phyloP scores from a whole-genome alignment of 2,888 invertebrate species.

The Limnephilus rhombicus region DNA sequence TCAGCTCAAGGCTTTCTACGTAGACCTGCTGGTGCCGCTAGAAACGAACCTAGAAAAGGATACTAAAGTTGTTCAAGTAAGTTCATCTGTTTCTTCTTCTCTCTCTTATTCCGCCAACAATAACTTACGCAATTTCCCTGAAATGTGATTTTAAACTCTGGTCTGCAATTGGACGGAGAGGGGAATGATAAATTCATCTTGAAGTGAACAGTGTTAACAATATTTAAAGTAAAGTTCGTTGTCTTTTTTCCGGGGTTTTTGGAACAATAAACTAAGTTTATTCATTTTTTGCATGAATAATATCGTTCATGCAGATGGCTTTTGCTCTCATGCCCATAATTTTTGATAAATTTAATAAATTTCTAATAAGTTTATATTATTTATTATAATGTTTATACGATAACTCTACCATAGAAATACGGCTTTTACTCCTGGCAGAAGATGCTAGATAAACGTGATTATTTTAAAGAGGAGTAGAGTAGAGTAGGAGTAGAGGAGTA shows the following conservation, averaged over 20 bases:
- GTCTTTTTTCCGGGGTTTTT: not conserved
- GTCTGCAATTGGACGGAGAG: not conserved
- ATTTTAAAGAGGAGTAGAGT: not conserved
- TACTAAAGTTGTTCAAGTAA: constrained; percentile 93
- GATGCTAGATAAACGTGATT: not conserved
- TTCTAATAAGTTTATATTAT: too few species aligned
- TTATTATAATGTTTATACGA: too few species aligned
- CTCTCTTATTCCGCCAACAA: not conserved
- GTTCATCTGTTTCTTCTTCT: constrained; percentile 65
- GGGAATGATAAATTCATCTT: not conserved
- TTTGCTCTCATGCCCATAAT: too few species aligned
- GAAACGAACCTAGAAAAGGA: constrained; percentile 96
- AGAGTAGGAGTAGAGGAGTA: too few species aligned
- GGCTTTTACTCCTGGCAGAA: not conserved
- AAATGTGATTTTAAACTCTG: not conserved
- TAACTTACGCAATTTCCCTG: not conserved
- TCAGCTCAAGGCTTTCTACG: constrained; percentile 96
- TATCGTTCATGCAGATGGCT: too few species aligned
- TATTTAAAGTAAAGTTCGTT: not conserved
- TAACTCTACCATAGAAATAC: too few species aligned
- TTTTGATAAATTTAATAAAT: too few species aligned
- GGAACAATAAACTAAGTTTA: too few species aligned
- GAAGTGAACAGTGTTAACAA: not conserved
- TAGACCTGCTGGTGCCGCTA: constrained; percentile 93
- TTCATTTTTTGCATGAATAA: too few species aligned